These are phyloP conservation scores for Conus betulinus DNA, from an alignment of 1,140 invertebrate species.

Conservation along the genomic window DNA sequence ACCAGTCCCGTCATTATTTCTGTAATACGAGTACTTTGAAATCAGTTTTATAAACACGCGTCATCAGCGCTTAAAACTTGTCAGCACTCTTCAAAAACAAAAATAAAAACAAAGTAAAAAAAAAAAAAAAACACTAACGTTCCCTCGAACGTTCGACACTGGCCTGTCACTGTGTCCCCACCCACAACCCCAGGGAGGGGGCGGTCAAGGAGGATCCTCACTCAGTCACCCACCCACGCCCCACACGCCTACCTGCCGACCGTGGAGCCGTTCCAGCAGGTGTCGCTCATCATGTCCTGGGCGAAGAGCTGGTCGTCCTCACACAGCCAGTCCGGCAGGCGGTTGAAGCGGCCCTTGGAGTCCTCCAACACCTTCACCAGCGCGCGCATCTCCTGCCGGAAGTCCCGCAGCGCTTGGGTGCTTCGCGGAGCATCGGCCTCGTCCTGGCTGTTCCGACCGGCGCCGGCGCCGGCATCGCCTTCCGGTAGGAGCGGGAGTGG, in stretches of 20 bases:
- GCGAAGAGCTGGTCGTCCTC: conserved; percentile 20
- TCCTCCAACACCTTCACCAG: conserved; percentile 43
- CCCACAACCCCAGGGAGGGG: too few relatives aligned
- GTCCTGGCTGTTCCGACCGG: background rate
- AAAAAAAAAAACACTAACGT: too few relatives aligned
- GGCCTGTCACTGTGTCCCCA: too few relatives aligned
- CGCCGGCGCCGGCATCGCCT: background rate
- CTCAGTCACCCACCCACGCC: too few relatives aligned
- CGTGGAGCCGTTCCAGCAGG: conserved; percentile 45
- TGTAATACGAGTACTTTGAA: too few relatives aligned
- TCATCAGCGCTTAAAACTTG: too few relatives aligned
- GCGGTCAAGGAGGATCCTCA: too few relatives aligned
- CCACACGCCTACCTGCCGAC: conserved; percentile 38
- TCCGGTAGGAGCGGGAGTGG: background rate
- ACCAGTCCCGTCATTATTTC: too few relatives aligned
- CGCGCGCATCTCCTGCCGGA: conserved; percentile 30
- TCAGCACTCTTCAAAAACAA: too few relatives aligned
- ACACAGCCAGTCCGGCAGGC: conserved; percentile 43
- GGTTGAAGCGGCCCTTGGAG: conserved; percentile 41
- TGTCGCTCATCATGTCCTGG: conserved; percentile 43
- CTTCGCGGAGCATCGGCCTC: background rate
- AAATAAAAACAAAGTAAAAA: too few relatives aligned
- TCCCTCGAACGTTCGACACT: too few relatives aligned
- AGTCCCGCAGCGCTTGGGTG: conserved; percentile 1
- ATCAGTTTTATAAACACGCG: too few relatives aligned